These are phyloP conservation scores for Fistularia commersonii DNA, from an alignment of 2,797 vertebrate species.

Conservation along the genomic window DNA sequence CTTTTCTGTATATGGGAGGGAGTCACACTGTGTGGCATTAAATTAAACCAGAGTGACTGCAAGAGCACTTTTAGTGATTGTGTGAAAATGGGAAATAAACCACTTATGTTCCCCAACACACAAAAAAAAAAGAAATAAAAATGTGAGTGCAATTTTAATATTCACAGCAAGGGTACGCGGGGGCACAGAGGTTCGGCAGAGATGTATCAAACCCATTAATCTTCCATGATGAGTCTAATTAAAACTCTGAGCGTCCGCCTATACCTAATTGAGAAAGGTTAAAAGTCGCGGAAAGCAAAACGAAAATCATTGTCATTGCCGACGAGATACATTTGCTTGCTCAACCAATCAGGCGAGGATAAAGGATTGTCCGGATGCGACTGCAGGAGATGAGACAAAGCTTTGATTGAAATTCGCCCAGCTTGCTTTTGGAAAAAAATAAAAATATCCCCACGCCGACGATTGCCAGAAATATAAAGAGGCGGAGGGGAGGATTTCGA, in stretches of 20 bases:
- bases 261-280: slow-evolving; percentile 15
- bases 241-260: slow-evolving; percentile 51
- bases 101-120: slow-evolving; percentile 27
- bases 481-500: slow-evolving; percentile 14
- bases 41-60: too few relatives aligned
- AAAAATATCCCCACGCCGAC: slow-evolving; percentile 34
- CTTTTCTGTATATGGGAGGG: too few relatives aligned
- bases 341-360: slow-evolving; percentile 26
- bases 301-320: slow-evolving; percentile 15
- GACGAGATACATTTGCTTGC: slow-evolving; percentile 4
- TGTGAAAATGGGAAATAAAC: too few relatives aligned
- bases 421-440: slow-evolving; percentile 32
- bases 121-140: slow-evolving; percentile 32
- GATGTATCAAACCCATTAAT: slow-evolving; percentile 49
- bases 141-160: slow-evolving; percentile 21
- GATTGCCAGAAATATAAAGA: slow-evolving; percentile 32
- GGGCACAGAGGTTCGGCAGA: slow-evolving; percentile 21
- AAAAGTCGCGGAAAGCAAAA: slow-evolving; percentile 24
- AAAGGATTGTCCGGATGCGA: slow-evolving; percentile 17
- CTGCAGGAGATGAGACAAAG: slow-evolving; percentile 20
- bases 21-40: too few relatives aligned
- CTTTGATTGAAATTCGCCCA: slow-evolving; percentile 56
- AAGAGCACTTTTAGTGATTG: too few relatives aligned
- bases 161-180: slow-evolving; percentile 14
- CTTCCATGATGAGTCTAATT: slow-evolving; percentile 57